Evolutionary conservation across 2,113 vertebrate species (phyloP), one percentile per base, ranked within the genome.

Genomic region (Regulus satrapa): DNA sequence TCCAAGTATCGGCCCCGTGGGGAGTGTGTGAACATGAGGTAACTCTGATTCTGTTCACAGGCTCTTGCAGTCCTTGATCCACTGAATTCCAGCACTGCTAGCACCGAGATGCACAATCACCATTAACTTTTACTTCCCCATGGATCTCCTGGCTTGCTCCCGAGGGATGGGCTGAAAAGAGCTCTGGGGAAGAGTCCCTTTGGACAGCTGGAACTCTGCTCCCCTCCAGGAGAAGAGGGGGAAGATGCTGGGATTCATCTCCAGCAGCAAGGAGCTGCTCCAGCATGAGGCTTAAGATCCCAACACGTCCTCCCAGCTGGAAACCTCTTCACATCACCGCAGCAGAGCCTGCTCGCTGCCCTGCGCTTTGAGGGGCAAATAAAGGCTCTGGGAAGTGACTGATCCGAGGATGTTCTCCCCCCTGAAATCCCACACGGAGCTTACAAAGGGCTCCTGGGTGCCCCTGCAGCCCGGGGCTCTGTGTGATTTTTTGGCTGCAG

Each of bases 61-160:
- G 10, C n/a, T 64, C 58, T 2, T 5, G 43, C 32, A 55, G 48
- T 0, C 75, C 58, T 18, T 1, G 25, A 8, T 14, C 6, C 5
- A 0, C 6, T 2, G 6, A 55, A 38, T 38, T 20, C 41, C 68
- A 40, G 72, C 36, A 0, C 48, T 10, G 54, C 16, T 15, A 3
- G 69, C n/a, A 4, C 12, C 76, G 4, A 3, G 7, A 4, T 0
- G 18, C 52, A 9, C 43, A 11, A 2, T 0, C 40, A 5, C 4
- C 3, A 0, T 3, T 8, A 9, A 12, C 10, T 36, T 76, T 3
- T 3, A 2, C 45, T 12, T 46, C 24, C 49, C 40, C 8, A 0
- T 0, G 26, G 63, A 6, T 29, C 15, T n/a, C 61, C 3, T 0
- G 2, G 32, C 49, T 41, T 0, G 0, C 14, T 38, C 69, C 69